These are phyloP conservation scores for Podotricha telesiphe DNA, from an alignment of 2,888 invertebrate species.

Conservation along the genomic window DNA sequence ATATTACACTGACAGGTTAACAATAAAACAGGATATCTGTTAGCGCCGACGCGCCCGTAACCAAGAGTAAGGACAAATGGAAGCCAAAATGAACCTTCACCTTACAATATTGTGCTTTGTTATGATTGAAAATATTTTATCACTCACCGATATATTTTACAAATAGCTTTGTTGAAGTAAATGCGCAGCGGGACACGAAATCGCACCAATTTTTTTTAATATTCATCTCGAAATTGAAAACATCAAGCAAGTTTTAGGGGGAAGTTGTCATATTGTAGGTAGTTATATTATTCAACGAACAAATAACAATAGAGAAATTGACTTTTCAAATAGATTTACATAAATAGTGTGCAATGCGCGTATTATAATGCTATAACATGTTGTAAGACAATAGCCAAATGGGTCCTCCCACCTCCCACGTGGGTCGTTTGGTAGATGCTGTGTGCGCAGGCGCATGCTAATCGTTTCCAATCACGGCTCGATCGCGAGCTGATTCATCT, in stretches of 20 bases:
- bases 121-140: conserved; percentile 56
- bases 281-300: conserved; percentile 63
- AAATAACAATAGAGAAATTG: conserved; percentile 73
- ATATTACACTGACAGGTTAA: conserved; percentile 73
- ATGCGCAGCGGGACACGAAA: conserved; percentile 44
- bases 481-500: conserved; percentile 81
- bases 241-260: conserved; percentile 64
- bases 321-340: conserved; percentile 79
- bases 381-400: conserved; percentile 77
- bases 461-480: conserved; percentile 78
- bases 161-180: conserved; percentile 54
- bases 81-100: conserved; percentile 64
- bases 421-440: conserved; percentile 59
- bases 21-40: conserved; percentile 75
- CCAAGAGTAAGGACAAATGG: conserved; percentile 66
- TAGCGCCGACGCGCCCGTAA: conserved; percentile 57
- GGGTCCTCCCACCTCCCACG: conserved; percentile 79
- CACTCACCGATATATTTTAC: conserved; percentile 52
- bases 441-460: conserved; percentile 71
- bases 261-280: conserved; percentile 45
- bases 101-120: conserved; percentile 54
- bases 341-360: conserved; percentile 79
- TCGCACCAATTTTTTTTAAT: too few relatives aligned
- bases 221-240: too few relatives aligned
- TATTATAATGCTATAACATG: conserved; percentile 78